Conservation (phyloP, 2,888 invertebrate genomes). For the Polylopha cassiicola region DNA sequence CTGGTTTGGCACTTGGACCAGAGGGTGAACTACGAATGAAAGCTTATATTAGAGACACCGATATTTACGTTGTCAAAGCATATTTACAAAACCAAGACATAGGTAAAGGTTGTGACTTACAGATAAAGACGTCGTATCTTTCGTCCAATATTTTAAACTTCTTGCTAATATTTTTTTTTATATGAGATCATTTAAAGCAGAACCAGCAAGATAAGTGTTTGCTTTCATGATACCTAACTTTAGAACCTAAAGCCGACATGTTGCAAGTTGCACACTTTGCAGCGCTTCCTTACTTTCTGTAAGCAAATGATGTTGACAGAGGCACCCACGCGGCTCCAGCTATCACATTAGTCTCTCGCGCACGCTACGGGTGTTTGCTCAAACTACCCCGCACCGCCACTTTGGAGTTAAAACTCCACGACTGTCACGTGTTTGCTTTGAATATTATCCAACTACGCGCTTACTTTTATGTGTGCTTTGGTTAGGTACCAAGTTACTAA, state of each 20-base stretch:
- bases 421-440: constrained; percentile 62
- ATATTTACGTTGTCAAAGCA: not conserved
- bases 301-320: constrained; percentile 6
- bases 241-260: too few species aligned
- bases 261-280: not conserved
- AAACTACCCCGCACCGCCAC: constrained; percentile 40
- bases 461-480: constrained; percentile 25
- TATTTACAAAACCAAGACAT: not conserved
- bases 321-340: constrained; percentile 11
- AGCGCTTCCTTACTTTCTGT: not conserved
- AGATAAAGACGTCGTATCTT: too few species aligned
- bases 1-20: constrained; percentile 96
- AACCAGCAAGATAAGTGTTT: too few species aligned
- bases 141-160: too few species aligned
- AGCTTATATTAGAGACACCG: not conserved
- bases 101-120: not conserved
- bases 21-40: constrained; percentile 86
- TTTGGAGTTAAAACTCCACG: constrained; percentile 50
- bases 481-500: constrained; percentile 3
- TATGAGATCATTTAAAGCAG: too few species aligned
- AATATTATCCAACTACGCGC: constrained; percentile 46
- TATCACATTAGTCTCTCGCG: constrained; percentile 26
- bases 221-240: too few species aligned
- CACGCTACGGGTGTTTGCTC: constrained; percentile 41
- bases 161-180: too few species aligned